Evolutionary conservation across 64 coral and sea anemone species (phyloP).

Genomic region (Montipora sp.): DNA sequence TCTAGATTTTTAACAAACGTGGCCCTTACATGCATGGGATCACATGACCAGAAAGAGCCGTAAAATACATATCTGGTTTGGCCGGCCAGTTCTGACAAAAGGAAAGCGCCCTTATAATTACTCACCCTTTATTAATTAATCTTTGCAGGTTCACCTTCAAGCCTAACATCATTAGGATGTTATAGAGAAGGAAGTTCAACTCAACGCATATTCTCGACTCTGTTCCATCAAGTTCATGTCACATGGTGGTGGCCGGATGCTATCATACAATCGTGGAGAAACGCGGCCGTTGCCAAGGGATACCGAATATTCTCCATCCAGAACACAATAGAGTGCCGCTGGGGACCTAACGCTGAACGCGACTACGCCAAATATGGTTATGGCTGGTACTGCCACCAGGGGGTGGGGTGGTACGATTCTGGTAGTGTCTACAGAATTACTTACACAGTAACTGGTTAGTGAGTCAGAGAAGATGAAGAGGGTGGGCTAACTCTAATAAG

Average conservation of each 20-base stretch:
- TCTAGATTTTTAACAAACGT: too few species aligned
- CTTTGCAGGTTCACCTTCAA: not conserved
- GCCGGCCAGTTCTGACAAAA: too few species aligned
- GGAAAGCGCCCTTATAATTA: too few species aligned
- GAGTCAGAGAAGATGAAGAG: not conserved
- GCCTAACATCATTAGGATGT: slow-evolving; percentile 1
- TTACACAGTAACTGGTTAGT: not conserved
- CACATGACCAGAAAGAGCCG: too few species aligned
- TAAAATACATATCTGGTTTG: too few species aligned
- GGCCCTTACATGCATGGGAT: too few species aligned
- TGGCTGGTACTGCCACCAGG: slow-evolving; percentile 10
- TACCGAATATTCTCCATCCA: slow-evolving; percentile 44
- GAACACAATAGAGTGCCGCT: not conserved
- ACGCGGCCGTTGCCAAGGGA: slow-evolving; percentile 1
- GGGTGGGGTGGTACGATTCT: slow-evolving; percentile 24
- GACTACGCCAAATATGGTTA: slow-evolving; percentile 21
- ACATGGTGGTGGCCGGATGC: slow-evolving; percentile 6
- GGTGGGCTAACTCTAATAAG: too few species aligned
- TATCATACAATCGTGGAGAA: not conserved
- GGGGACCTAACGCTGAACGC: slow-evolving; percentile 29
- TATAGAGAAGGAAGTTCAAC: not conserved
- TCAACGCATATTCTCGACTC: not conserved
- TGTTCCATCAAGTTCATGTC: not conserved
- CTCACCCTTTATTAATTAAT: not conserved
- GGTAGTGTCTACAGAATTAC: slow-evolving; percentile 23